Percentiles rank a stretch among this genome's conserved stretches.
Evolutionary conservation across 2,797 vertebrate species (phyloP).

Genomic region (Pseudochirops cupreus): DNA sequence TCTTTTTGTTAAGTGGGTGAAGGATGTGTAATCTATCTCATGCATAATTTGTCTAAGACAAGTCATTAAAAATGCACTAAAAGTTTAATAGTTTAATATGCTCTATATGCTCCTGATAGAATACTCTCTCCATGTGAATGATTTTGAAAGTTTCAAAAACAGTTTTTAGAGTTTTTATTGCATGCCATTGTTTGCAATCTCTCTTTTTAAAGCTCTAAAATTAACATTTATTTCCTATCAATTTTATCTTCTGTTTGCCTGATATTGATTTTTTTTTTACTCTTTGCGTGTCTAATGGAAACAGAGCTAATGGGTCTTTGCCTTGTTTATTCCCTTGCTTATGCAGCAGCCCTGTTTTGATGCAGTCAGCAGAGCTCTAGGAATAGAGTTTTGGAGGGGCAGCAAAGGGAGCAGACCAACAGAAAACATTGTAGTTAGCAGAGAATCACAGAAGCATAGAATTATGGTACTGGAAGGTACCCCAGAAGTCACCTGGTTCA

Average conservation of each 20-base stretch:
- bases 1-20: conserved; percentile 74
- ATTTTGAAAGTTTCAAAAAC: conserved; percentile 79
- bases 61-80: conserved; percentile 82
- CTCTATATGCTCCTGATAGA: conserved; percentile 66
- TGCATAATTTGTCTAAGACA: conserved; percentile 82
- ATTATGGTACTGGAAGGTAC: background rate
- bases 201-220: conserved; percentile 69
- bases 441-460: background rate
- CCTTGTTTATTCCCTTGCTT: conserved; percentile 77
- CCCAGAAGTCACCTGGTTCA: background rate
- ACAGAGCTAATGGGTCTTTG: conserved; percentile 78
- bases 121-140: conserved; percentile 66
- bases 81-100: conserved; percentile 71
- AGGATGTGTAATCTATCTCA: conserved; percentile 77
- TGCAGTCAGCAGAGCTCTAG: conserved; percentile 71
- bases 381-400: conserved; percentile 18
- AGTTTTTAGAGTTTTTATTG: conserved; percentile 71
- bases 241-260: conserved; percentile 78
- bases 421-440: conserved; percentile 8
- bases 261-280: conserved; percentile 79
- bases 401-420: conserved; percentile 41
- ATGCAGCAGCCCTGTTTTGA: conserved; percentile 79
- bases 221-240: conserved; percentile 80
- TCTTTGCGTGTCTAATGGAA: conserved; percentile 78
- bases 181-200: conserved; percentile 67